Evolutionary conservation across 23 tunicate species (phyloP), one percentile per base, ranked within the genome.

Genomic region (Phallusia fumigata): DNA sequence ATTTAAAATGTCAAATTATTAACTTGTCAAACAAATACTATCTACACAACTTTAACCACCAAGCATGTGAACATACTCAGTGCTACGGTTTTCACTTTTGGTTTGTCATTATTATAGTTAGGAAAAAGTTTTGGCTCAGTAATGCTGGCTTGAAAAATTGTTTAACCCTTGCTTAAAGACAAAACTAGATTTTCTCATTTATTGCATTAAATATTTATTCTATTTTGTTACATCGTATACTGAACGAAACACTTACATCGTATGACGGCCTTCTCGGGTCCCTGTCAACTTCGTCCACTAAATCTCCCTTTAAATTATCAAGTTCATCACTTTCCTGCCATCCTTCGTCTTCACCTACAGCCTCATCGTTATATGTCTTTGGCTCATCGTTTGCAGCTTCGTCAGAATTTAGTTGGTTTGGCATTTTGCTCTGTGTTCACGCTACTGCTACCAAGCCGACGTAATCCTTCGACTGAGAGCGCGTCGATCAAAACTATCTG

Each of bases 321-420:
- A 89, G 83, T 47, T 89, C 94, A 33, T 86, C 82, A 65, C 79
- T 79, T 21, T 76, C 79, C 33, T 75, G 79, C 79, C 84, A 75
- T 35, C 11, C 82, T 40, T 83, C 84, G 47, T 80, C 78, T 83
- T 79, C 87, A 36, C 76, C 84, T 74, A 80, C 83, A 5, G 77
- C 76, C 53, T 89, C 94, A 53, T 89, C 88, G 22, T 84, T 80
- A 76, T 84, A 89, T 16, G 88, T 89, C 75, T 84, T 89, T 64
- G 88, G 88, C 74, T 89, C 94, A 58, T 89, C 94, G 53, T 80
- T 82, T 12, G 94, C 94, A 80, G 88, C 94, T 19, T 89, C 94
- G 80, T 89, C 88, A 6, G 94, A 81, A 45, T 76, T 84, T 28
- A 84, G 82, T 40, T 89, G 94, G 36, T 58, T 58, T 15, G 91